Evolutionary conservation across 1,140 invertebrate species (phyloP), one percentile per base, ranked within the genome.

Genomic region (Caenorhabditis inopinata): DNA sequence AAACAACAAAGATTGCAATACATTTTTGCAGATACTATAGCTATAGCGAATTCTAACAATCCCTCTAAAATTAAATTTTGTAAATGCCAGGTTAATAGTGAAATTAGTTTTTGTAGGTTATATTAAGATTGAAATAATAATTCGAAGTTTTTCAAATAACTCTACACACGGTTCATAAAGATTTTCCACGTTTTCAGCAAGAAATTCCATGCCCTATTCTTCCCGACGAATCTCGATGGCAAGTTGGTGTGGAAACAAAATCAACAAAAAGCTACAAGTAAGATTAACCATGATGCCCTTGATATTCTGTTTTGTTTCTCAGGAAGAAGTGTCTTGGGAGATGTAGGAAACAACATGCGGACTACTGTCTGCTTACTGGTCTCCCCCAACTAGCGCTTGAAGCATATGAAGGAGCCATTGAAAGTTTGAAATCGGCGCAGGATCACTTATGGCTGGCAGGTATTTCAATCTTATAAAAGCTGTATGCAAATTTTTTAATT

Each of bases 361-460:
- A 87, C 68, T 86, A 85, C 46, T 79, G 86, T 12, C 51, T 87
- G 18, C 48, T 88, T 3, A 85, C 86, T 12, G 87, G 87, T 16
- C 79, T 87, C 12, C 81, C 85, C 49, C 74, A 83, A 29, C 27
- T 79, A 1, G 87, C 87, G 23, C 51, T 88, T 12, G 86, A 88
- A 47, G 68, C 80, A n/a, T 87, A 88, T 76, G 62, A 81, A 23
- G 79, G 81, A 18, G 84, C 87, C 7, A 85, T 87, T 21, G 87
- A 87, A 32, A 73, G 78, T 12, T 83, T 87, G 12, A 86, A 88
- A 83, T 47, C 62, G 11, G 74, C 84, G 0, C 48, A 78, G 2
- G 87, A 87, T 82, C 78, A 87, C 11, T 78, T 87, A 42, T 87
- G 87, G 87, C 78, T 87, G 12, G 87, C 86, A 21, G 86, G 87